A percentile compares a stretch with the other conserved stretches of the same genome.
These are phyloP conservation scores for Chaetodon auriga DNA, from an alignment of 2,113 vertebrate genomes.

Conservation along the genomic window DNA sequence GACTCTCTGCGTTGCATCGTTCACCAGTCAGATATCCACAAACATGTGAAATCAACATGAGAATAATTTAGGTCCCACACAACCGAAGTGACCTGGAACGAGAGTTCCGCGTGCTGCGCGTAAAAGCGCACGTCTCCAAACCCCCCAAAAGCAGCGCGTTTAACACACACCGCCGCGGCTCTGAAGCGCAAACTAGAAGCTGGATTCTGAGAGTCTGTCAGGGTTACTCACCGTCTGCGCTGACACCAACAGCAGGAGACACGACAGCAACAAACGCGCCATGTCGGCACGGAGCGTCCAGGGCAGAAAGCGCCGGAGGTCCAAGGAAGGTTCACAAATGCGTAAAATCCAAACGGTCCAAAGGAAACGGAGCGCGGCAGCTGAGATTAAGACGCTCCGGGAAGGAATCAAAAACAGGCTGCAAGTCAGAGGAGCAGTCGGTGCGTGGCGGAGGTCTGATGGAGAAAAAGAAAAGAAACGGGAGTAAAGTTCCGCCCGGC, in stretches of 20 bases:
- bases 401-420: accelerated
- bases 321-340: background rate
- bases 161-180: too few relatives aligned
- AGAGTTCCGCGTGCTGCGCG: constrained; percentile 10
- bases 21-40: accelerated
- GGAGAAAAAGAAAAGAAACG: background rate
- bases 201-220: background rate
- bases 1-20: background rate
- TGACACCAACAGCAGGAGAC: constrained; percentile 67
- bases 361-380: background rate
- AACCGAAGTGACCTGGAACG: accelerated
- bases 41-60: background rate
- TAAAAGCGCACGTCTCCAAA: constrained; percentile 48
- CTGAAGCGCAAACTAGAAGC: too few relatives aligned
- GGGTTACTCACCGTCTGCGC: constrained; percentile 76
- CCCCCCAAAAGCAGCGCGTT: background rate
- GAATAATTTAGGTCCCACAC: background rate
- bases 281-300: constrained; percentile 61
- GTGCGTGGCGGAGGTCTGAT: background rate
- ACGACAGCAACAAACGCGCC: constrained; percentile 70
- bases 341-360: constrained; percentile 52
- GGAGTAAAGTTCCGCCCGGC: background rate
- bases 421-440: background rate
- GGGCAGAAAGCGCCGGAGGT: background rate
- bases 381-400: background rate